Evolutionary conservation across 2,113 vertebrate genomes (phyloP).

Genomic region (Micronycteris hirsuta): DNA sequence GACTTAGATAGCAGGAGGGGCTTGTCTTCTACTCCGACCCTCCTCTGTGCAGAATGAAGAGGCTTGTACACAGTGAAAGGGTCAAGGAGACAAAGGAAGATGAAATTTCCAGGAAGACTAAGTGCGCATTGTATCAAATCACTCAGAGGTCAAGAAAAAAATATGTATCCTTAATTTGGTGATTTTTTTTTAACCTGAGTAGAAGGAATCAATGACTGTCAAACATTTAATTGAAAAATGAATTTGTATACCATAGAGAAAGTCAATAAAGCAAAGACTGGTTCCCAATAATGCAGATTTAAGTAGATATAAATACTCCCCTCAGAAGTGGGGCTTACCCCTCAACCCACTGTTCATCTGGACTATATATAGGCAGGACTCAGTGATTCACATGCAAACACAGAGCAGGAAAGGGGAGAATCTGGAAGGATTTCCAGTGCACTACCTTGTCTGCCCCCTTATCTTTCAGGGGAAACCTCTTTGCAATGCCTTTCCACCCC

Average conservation of each 20-base stretch:
- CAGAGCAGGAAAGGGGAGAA: background rate
- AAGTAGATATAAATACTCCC: accelerated
- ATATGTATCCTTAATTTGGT: background rate
- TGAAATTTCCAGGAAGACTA: background rate
- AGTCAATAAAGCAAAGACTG: background rate
- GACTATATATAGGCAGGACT: too few species aligned
- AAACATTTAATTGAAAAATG: background rate
- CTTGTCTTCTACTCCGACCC: background rate
- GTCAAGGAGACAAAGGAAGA: too few species aligned
- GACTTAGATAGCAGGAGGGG: background rate
- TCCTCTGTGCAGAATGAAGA: background rate
- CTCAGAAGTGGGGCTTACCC: accelerated
- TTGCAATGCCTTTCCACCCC: background rate
- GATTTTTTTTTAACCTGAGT: background rate
- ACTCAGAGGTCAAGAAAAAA: background rate
- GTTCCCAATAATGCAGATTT: background rate
- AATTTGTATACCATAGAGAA: background rate
- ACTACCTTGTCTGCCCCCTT: background rate
- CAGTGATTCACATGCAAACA: background rate
- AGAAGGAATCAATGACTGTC: background rate
- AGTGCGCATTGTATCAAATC: accelerated
- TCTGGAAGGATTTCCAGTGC: accelerated
- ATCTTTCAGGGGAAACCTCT: accelerated
- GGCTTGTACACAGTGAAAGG: too few species aligned
- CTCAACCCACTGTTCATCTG: accelerated